Evolutionary conservation across 2,888 invertebrate genomes (phyloP).

Genomic region (Leucoma salicis): DNA sequence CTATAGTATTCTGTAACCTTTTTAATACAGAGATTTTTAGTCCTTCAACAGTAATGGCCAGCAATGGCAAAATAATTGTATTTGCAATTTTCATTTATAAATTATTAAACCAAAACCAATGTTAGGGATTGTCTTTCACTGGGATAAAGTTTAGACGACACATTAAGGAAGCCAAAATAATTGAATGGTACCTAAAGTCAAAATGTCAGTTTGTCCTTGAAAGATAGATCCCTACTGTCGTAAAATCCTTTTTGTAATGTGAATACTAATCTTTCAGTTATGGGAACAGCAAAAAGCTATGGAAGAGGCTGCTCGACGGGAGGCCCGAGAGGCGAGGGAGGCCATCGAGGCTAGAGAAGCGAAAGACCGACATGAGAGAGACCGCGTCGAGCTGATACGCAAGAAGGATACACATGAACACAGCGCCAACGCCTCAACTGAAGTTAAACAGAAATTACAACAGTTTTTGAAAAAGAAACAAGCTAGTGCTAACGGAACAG

Average conservation of each 20-base stretch:
- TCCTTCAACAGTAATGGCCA: too few relatives aligned
- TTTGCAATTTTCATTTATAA: too few relatives aligned
- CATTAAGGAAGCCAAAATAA: too few relatives aligned
- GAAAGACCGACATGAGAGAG: constrained; percentile 88
- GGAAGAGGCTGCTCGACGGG: constrained; percentile 91
- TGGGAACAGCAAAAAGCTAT: constrained; percentile 95
- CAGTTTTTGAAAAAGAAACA: constrained; percentile 91
- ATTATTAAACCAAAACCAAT: too few relatives aligned
- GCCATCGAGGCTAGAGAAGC: constrained; percentile 87
- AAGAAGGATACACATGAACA: constrained; percentile 97
- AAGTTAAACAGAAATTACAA: constrained; percentile 97
- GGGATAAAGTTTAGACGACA: too few relatives aligned
- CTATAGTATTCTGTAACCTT: too few relatives aligned
- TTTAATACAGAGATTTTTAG: too few relatives aligned
- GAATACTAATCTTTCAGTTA: constrained; percentile 82
- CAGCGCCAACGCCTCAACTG: constrained; percentile 97
- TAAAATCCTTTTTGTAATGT: constrained; percentile 19
- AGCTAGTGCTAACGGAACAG: constrained; percentile 87
- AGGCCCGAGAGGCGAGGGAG: constrained; percentile 84
- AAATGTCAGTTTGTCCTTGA: too few relatives aligned
- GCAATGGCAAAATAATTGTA: too few relatives aligned
- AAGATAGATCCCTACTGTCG: not conserved
- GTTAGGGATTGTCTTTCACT: too few relatives aligned
- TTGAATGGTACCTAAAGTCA: too few relatives aligned
- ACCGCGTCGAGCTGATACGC: constrained; percentile 91